phyloP scores from a whole-genome alignment of 2,797 vertebrate genomes.

The Brachymystax lenok region DNA sequence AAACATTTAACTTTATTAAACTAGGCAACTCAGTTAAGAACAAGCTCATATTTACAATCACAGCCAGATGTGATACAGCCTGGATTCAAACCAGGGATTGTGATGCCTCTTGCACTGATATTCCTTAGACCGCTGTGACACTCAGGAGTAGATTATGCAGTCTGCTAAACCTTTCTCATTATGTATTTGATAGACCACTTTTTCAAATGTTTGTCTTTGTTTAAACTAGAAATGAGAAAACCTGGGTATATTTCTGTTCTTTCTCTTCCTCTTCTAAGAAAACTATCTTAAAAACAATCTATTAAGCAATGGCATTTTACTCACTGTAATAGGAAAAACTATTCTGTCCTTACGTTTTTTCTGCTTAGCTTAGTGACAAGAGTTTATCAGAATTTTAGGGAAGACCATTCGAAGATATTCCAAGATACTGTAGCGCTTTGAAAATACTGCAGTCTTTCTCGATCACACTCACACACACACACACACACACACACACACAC shows the following conservation, averaged over 20 bases:
- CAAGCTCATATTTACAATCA: no score
- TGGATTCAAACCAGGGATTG: no score
- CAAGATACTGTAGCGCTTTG: background rate
- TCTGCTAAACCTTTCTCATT: background rate
- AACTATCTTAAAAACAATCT: background rate
- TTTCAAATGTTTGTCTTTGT: background rate
- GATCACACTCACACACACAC: background rate
- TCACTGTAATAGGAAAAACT: background rate
- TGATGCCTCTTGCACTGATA: no score
- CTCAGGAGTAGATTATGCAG: background rate
- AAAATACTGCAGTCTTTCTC: background rate
- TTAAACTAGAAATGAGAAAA: background rate
- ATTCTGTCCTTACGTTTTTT: background rate
- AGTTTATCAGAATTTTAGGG: background rate
- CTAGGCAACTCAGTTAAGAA: no score
- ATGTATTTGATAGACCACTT: background rate
- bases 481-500: no score
- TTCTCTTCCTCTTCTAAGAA: background rate
- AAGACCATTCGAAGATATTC: background rate
- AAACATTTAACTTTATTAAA: no score
- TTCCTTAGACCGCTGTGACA: no score
- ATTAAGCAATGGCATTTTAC: background rate
- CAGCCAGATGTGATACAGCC: no score
- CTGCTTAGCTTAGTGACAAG: background rate
- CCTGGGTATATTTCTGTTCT: background rate